Evolutionary conservation across 2,113 vertebrate genomes (phyloP).

Genomic region (Burhinus oedicnemus): DNA sequence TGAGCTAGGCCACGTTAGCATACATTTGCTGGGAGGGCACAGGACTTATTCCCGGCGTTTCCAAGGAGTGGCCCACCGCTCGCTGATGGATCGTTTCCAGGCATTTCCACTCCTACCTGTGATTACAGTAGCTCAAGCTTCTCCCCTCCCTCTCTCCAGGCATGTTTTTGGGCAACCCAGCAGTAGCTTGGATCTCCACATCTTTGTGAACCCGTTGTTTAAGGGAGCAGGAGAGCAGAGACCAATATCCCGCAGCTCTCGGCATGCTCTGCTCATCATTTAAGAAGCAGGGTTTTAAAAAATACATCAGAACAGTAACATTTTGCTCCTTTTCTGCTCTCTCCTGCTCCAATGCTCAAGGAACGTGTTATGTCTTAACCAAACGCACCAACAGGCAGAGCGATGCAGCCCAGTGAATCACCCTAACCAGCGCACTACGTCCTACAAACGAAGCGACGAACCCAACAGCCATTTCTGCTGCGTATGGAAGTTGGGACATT

Average conservation of each 20-base stretch:
- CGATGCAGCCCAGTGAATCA: neutral
- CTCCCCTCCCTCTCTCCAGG: neutral
- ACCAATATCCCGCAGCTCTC: neutral
- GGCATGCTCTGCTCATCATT: neutral
- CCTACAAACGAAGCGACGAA: neutral
- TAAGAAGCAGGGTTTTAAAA: neutral
- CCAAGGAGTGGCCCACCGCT: neutral
- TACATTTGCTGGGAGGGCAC: accelerated
- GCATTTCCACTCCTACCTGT: neutral
- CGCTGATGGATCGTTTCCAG: neutral
- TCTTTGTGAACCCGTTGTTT: neutral
- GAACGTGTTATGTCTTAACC: neutral
- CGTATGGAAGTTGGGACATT: neutral
- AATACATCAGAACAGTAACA: neutral
- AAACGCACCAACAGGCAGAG: neutral
- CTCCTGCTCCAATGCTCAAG: neutral
- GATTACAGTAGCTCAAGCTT: slow-evolving; percentile 24
- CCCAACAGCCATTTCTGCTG: neutral
- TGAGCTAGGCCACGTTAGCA: neutral
- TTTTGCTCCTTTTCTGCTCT: neutral
- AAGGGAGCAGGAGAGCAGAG: neutral
- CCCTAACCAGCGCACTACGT: neutral
- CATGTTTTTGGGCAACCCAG: neutral
- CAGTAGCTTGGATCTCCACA: neutral
- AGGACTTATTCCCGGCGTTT: neutral